A percentile compares a stretch with the other conserved stretches of the same genome.
Evolutionary conservation across 2,888 invertebrate genomes (phyloP).

Genomic region (Dryocosmus kuriphilus): DNA sequence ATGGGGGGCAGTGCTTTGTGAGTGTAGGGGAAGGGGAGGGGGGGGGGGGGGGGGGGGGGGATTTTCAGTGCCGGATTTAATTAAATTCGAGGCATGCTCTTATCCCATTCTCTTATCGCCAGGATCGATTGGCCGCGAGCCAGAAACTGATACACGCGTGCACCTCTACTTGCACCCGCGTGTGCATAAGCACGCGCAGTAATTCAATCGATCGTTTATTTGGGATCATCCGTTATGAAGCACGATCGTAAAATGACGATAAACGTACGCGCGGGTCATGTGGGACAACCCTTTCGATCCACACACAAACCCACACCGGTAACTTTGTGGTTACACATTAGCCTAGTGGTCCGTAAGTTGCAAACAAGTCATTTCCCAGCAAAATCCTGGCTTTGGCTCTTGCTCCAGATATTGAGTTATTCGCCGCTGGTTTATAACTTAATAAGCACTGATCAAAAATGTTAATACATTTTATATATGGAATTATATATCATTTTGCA

Average conservation of each 20-base stretch:
- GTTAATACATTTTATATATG: conserved; percentile 8
- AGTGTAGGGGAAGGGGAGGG: background rate
- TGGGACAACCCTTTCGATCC: conserved; percentile 1
- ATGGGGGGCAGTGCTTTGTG: conserved; percentile 17
- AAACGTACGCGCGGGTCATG: conserved; percentile 22
- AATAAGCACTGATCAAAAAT: conserved; percentile 8
- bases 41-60: background rate
- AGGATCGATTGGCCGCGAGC: conserved; percentile 58
- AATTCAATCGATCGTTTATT: conserved; percentile 42
- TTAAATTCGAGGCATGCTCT: conserved; percentile 62
- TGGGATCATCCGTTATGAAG: conserved; percentile 35
- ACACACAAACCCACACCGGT: conserved; percentile 12
- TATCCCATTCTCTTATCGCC: conserved; percentile 54
- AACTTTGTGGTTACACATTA: conserved; percentile 37
- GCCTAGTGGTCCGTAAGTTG: conserved; percentile 1
- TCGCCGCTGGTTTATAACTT: conserved; percentile 31
- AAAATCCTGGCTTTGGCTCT: background rate
- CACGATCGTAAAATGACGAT: conserved; percentile 38
- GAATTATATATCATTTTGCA: conserved; percentile 19
- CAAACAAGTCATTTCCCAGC: conserved; percentile 33
- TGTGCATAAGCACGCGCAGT: conserved; percentile 38
- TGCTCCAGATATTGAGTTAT: conserved; percentile 19
- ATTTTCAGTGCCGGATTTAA: conserved; percentile 56
- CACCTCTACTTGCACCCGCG: conserved; percentile 28
- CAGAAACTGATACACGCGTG: conserved; percentile 47